phyloP scores from a whole-genome alignment of 2,888 invertebrate species.

The Drosophila nigricruria region DNA sequence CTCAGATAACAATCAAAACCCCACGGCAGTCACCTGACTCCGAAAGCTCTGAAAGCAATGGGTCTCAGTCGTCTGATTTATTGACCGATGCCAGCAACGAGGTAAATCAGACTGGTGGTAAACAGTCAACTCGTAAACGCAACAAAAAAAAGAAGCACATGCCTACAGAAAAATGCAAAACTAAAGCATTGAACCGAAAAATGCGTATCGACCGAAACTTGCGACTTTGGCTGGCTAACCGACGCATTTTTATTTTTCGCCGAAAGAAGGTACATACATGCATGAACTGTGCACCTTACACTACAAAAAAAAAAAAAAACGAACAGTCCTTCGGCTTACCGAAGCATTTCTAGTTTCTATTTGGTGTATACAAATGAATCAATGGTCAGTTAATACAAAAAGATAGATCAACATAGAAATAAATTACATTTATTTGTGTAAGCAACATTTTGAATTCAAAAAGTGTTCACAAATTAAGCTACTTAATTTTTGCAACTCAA shows the following conservation, averaged over 20 bases:
- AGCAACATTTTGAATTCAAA: not conserved
- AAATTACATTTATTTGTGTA: not conserved
- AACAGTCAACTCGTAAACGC: conserved; percentile 23
- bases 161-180: conserved; percentile 48
- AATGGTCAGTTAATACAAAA: not conserved
- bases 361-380: not conserved
- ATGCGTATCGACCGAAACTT: conserved; percentile 64
- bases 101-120: conserved; percentile 8
- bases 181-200: conserved; percentile 32
- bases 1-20: conserved; percentile 8
- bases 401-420: not conserved
- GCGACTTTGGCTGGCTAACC: conserved; percentile 76
- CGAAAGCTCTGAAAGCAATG: conserved; percentile 28
- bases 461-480: not conserved
- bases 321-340: not conserved
- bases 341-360: not conserved
- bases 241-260: conserved; percentile 75
- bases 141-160: conserved; percentile 48
- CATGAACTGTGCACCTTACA: not conserved
- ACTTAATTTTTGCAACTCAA: not conserved
- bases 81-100: conserved; percentile 21
- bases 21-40: conserved; percentile 5
- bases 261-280: conserved; percentile 62
- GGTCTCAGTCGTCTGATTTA: conserved; percentile 26
- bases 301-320: not conserved